Percentiles rank a stretch among this genome's conserved stretches.
phyloP scores from a whole-genome alignment of 2,888 invertebrate genomes.

The Elysia crispata region DNA sequence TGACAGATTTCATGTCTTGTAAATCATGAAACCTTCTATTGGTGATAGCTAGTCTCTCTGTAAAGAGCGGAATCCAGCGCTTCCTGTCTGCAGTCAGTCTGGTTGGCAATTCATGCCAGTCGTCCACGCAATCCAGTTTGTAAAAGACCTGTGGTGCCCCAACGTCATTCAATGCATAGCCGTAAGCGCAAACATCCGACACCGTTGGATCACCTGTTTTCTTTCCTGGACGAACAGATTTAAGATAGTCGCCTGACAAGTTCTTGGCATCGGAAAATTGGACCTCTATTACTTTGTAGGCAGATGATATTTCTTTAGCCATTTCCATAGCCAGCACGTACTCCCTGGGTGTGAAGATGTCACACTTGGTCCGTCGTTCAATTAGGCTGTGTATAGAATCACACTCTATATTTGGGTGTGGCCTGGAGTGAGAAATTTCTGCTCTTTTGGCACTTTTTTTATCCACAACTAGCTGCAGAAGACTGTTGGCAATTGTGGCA shows the following conservation, averaged over 20 bases:
- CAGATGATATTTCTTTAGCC: too few species aligned
- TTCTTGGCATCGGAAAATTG: too few species aligned
- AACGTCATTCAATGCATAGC: slow-evolving; percentile 1
- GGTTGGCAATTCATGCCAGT: slow-evolving; percentile 5
- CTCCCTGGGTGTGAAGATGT: too few species aligned
- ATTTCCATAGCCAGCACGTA: too few species aligned
- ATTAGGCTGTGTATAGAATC: too few species aligned
- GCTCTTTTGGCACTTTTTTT: not conserved
- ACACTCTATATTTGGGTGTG: not conserved
- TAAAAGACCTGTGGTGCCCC: not conserved
- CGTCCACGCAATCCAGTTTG: slow-evolving; percentile 4
- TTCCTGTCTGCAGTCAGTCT: slow-evolving; percentile 5
- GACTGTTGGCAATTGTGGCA: too few species aligned
- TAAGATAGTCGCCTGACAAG: too few species aligned
- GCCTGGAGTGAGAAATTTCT: not conserved
- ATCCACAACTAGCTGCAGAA: too few species aligned
- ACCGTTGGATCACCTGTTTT: too few species aligned
- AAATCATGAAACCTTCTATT: not conserved
- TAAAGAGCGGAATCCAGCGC: not conserved
- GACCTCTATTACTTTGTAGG: too few species aligned
- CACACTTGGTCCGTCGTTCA: too few species aligned
- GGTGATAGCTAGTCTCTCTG: slow-evolving; percentile 5
- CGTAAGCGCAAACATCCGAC: slow-evolving; percentile 10
- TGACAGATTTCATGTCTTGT: slow-evolving; percentile 5
- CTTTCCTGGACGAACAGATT: too few species aligned